Evolutionary conservation across 2,113 vertebrate species (phyloP).

Genomic region (Saccopteryx leptura): DNA sequence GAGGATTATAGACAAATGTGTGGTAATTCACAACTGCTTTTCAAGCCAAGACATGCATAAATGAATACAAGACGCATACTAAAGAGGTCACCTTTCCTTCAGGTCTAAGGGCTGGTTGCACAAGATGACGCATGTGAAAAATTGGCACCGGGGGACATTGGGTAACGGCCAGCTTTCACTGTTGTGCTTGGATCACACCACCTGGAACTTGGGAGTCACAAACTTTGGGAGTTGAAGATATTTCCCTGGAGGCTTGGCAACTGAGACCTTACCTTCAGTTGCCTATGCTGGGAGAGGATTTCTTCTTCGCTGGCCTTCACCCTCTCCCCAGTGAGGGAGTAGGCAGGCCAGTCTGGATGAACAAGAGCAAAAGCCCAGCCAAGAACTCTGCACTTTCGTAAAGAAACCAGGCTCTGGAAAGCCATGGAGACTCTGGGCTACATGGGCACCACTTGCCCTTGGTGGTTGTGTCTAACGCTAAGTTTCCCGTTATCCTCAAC

Average conservation of each 20-base stretch:
- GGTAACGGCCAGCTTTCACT: not conserved
- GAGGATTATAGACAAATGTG: not conserved
- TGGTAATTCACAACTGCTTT: not conserved
- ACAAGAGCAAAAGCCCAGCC: not conserved
- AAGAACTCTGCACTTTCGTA: not conserved
- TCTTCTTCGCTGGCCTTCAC: not conserved
- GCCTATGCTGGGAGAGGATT: not conserved
- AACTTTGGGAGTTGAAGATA: constrained; percentile 9
- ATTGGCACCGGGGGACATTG: not conserved
- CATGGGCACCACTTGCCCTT: not conserved
- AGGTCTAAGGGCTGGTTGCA: not conserved
- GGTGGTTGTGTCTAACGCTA: not conserved
- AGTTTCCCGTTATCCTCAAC: not conserved
- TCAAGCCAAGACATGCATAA: constrained; percentile 16
- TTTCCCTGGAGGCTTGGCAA: constrained; percentile 48
- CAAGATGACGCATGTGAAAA: not conserved
- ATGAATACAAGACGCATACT: not conserved
- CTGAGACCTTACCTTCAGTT: not conserved
- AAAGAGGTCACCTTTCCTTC: not conserved
- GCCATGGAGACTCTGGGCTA: not conserved
- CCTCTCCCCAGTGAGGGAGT: not conserved
- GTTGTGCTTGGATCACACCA: not conserved
- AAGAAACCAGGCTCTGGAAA: not conserved
- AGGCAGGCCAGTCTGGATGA: not conserved
- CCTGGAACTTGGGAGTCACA: not conserved